Percentiles rank a stretch among this genome's conserved stretches.
These are phyloP conservation scores for Saccostrea cuccullata DNA, from an alignment of 1,140 invertebrate genomes.

Conservation along the genomic window DNA sequence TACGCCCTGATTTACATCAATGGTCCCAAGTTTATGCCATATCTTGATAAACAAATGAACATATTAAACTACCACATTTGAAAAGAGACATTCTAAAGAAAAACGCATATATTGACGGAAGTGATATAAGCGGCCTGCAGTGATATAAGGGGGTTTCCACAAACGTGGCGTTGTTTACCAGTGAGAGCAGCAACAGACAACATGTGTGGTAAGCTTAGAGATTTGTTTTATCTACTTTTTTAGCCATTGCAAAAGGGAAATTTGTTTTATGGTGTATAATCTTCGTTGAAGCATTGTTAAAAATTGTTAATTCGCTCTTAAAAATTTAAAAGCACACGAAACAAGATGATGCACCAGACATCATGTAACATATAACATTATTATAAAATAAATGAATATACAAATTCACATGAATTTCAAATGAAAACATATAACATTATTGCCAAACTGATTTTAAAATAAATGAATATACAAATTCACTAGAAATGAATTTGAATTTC, in stretches of 20 bases:
- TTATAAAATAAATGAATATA: too few relatives aligned
- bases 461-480: too few relatives aligned
- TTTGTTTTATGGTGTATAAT: not conserved
- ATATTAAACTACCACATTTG: too few relatives aligned
- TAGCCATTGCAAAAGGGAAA: not conserved
- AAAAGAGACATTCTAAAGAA: too few relatives aligned
- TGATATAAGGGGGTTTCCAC: conserved; percentile 30
- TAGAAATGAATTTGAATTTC: too few relatives aligned
- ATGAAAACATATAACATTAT: too few relatives aligned
- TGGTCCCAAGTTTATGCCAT: not conserved
- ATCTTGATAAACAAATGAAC: too few relatives aligned
- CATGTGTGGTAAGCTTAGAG: conserved; percentile 23
- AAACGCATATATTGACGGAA: not conserved
- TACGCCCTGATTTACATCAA: not conserved
- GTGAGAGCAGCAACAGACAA: not conserved
- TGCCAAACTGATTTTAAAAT: too few relatives aligned
- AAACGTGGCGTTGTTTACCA: conserved; percentile 31
- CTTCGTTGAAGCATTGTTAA: not conserved
- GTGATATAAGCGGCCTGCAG: conserved; percentile 11
- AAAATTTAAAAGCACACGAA: not conserved
- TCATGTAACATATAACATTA: too few relatives aligned
- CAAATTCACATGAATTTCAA: too few relatives aligned
- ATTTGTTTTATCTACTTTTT: not conserved
- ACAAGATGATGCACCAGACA: not conserved
- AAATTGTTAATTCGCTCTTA: not conserved